Base-by-base conservation (phyloP, 2,797 vertebrate genomes). In the Schizopygopsis malacanthus region DNA sequence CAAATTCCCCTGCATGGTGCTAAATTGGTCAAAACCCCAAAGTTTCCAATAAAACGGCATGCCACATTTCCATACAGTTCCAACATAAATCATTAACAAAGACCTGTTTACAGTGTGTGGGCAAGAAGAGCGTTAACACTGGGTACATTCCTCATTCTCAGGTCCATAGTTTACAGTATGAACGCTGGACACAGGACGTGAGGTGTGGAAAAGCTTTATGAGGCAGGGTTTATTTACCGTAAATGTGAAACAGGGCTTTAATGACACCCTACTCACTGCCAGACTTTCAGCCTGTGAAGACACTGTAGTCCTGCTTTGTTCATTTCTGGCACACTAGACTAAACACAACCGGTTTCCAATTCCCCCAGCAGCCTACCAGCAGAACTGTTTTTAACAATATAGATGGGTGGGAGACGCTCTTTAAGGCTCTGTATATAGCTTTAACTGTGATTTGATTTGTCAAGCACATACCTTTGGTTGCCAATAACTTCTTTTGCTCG, bases 401-500 rank as follows among this genome's bases (percentile, higher is more conserved):
- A 20, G 41, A 75, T 81, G 56, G 65, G 76, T 43, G 71, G 71
- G 59, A 81, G 77, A 76, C 70, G 59, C 22, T n/a, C 47, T 67
- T 69, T 75, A 81, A 75, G 43, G 20, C 50, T 76, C 65, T 70
- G 41, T 67, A 56, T 37, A 78, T 71, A 72, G 76, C 8, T 71
- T 88, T 75, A 87, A 77, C 47, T 69, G 65, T 70, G 47, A 81
- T 81, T 78, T 37, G 16, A 50, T 67, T 79, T 45, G 86, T 84
- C 70, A 59, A 59, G 25, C 80, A 92, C 93, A 89, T 95, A 97
- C 97, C 97, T 97, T 97, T 97, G 88, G 96, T 97, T 92, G 97
- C 97, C 88, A 97, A 88, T 79, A 97, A 92, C 90, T 97, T 97
- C 94, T 97, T 97, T 92, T 97, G 96, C 91, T 97, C 97, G 85